Conservation (phyloP, 2,888 invertebrate genomes). For the Plebejus anna region DNA sequence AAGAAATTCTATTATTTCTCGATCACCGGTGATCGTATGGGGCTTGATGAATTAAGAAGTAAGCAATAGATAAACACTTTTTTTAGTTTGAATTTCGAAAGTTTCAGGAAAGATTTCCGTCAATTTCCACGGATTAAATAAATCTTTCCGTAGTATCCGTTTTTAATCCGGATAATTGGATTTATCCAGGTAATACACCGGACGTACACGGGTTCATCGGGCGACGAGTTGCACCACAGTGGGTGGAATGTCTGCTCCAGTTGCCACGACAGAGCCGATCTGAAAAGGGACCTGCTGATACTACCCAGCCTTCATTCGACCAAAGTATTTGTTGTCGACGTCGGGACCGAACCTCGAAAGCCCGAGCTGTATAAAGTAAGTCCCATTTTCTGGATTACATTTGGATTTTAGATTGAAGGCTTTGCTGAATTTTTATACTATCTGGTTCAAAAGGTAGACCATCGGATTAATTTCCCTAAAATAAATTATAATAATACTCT, state of each 20-base stretch:
- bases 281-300: conserved; percentile 88
- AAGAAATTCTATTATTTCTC: too few relatives aligned
- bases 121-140: too few relatives aligned
- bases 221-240: conserved; percentile 96
- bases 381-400: background rate
- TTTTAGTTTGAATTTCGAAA: too few relatives aligned
- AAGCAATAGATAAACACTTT: too few relatives aligned
- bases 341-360: conserved; percentile 84
- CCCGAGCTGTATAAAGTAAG: conserved; percentile 87
- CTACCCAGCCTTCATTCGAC: conserved; percentile 90
- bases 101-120: too few relatives aligned
- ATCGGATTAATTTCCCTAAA: too few relatives aligned
- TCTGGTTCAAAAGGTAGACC: background rate
- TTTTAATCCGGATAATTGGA: background rate
- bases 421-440: background rate
- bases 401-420: background rate
- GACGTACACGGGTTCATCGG: conserved; percentile 85
- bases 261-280: conserved; percentile 82
- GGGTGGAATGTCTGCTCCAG: conserved; percentile 99
- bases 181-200: conserved; percentile 89
- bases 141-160: background rate
- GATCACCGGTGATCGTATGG: too few relatives aligned
- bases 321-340: conserved; percentile 91
- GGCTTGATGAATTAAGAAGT: too few relatives aligned
- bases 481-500: too few relatives aligned